Evolutionary conservation across 1,140 invertebrate genomes (phyloP), one percentile per base, ranked within the genome.

Genomic region (Tetramorium parvispinum): DNA sequence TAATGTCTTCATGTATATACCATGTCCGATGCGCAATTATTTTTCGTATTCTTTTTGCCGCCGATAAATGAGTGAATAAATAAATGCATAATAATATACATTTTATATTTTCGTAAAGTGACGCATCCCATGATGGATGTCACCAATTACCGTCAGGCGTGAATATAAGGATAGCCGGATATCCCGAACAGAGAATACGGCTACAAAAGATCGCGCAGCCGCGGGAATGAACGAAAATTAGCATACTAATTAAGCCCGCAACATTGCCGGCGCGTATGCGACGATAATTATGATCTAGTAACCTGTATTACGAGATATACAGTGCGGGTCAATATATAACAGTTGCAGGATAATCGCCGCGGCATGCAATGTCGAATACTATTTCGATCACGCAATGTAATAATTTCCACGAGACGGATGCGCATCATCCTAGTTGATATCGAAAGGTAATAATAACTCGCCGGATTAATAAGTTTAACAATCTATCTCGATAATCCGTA

Each of bases 221-320:
- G 61, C 49, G 83, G 85, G 61, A 85, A 66, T 53, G 76, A 65
- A 85, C 51, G 85, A 85, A 79, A 85, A 85, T 85, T 85, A 79
- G 76, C 85, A 85, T 85, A 85, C 77, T 81, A 81, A 85, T 85
- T 85, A 85, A 85, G 51, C 27, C 61, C 11, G 75, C n/a, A 68
- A 79, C 83, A 83, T 78, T 78, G 59, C 53, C 18, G 51, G 68
- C 63, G 40, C 21, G 11, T 83, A 75, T 73, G 66, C 49, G 61
- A 85, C 57, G 53, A 85, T 85, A 68, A 85, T 85, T 85, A 85
- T 78, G 73, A 85, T 79, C 76, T 65, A 85, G 55, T 85, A 85
- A 85, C 53, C 76, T 57, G 77, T 68, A 81, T 85, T 66, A 49
- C 24, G 24, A 57, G 37, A 57, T 66, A 81, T 61, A 63, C 32